phyloP scores from a whole-genome alignment of 1,140 invertebrate species.

The Drosophila teissieri region DNA sequence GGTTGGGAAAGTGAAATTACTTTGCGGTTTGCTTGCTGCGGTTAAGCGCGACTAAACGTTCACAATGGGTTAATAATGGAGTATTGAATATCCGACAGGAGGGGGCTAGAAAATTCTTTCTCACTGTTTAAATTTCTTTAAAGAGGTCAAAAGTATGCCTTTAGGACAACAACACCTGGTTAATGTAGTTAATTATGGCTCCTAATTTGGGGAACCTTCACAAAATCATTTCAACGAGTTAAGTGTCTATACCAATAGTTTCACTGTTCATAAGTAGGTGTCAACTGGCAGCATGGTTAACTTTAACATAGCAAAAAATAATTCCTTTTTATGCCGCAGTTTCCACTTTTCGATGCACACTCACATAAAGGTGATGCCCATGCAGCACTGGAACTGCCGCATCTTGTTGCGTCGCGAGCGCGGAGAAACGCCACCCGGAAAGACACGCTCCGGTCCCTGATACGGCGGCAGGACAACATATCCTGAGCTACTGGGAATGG shows the following conservation, averaged over 20 bases:
- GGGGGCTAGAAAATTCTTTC: not conserved
- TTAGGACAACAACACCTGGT: no score
- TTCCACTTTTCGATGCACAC: constrained; percentile 47
- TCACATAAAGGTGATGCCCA: constrained; percentile 89
- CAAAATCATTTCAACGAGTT: no score
- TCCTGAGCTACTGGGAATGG: constrained; percentile 42
- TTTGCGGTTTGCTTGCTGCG: constrained; percentile 52
- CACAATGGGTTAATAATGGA: constrained; percentile 5
- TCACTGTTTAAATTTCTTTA: not conserved
- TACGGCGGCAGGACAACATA: constrained; percentile 62
- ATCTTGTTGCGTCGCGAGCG: constrained; percentile 87
- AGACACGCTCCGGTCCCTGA: constrained; percentile 87
- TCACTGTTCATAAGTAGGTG: no score
- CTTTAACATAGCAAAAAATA: no score
- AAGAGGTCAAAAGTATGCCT: not conserved
- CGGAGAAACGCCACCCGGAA: constrained; percentile 87
- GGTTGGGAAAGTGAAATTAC: constrained; percentile 51
- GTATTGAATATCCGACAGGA: constrained; percentile 23
- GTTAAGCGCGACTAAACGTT: constrained; percentile 52
- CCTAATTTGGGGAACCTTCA: no score
- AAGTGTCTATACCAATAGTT: no score
- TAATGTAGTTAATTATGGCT: no score
- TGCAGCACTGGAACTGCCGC: constrained; percentile 89
- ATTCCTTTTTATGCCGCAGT: no score
- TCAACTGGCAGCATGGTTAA: no score